Evolutionary conservation across 2,113 vertebrate species (phyloP), one percentile per base, ranked within the genome.

Genomic region (Pterocles burchelli): DNA sequence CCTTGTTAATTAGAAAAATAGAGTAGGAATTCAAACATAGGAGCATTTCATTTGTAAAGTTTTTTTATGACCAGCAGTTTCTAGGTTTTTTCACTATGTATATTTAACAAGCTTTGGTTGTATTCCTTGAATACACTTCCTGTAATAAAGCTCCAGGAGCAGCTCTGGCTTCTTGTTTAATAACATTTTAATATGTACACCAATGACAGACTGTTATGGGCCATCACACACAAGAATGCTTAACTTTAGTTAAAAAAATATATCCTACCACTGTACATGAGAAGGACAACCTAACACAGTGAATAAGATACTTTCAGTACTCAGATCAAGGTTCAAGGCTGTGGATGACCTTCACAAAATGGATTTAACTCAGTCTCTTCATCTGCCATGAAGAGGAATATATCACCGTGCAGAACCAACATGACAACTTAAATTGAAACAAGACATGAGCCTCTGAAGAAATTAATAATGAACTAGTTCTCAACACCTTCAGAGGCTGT

Each of bases 401-500:
- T 58, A 95, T 96, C 75, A 91, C 38, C 49, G 57, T 55, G 54
- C 41, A 89, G 67, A 96, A 87, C 14, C 70, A 89, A 92, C 70
- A 72, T 41, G 95, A 93, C 65, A 86, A 85, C 52, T 72, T 89
- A 93, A 96, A 95, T 82, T 93, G 88, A 88, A 97, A 84, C 74
- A 93, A 94, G 75, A 62, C 84, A 63, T 28, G 13, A 73, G 20
- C 29, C 34, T 58, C 17, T 41, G 55, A 95, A 79, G 79, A 85
- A 74, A 92, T 74, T 41, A 93, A 71, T 91, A 93, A 95, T 78
- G 81, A 85, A 95, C 46, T 87, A 43, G 29, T 80, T 84, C 54
- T 59, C 72, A 87, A 61, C 46, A 72, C 11, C 11, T 93, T 72
- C 57, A 85, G 57, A 74, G 21, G 29, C 33, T 89, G 21, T 36